A percentile compares a stretch with the other conserved stretches of the same genome.
These are phyloP conservation scores for Clarias laeviceps DNA, from an alignment of 2,797 vertebrate genomes.

Conservation along the genomic window DNA sequence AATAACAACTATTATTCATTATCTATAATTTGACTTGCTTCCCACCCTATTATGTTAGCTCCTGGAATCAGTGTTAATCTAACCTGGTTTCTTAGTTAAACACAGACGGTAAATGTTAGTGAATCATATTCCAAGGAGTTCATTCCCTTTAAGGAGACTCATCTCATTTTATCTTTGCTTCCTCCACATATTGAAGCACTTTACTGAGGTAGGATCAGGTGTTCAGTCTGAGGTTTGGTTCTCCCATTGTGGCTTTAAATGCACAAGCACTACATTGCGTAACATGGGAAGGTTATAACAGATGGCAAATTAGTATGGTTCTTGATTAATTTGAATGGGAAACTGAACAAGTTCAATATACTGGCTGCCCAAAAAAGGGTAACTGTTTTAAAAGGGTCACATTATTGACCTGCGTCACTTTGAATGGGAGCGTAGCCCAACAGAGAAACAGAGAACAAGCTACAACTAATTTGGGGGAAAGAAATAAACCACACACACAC, in stretches of 20 bases:
- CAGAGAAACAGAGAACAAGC: no score
- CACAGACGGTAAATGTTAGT: not conserved
- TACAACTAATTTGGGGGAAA: no score
- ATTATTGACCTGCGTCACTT: no score
- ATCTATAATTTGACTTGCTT: not conserved
- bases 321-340: not conserved
- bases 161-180: not conserved
- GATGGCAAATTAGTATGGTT: not conserved
- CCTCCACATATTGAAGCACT: not conserved
- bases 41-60: not conserved
- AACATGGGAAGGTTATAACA: not conserved
- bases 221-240: not conserved
- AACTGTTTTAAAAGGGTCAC: no score
- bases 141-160: not conserved
- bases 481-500: no score
- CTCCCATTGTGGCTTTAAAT: not conserved
- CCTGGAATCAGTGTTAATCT: not conserved
- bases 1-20: not conserved
- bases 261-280: not conserved
- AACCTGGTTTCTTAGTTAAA: not conserved
- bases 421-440: no score
- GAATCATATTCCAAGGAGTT: not conserved
- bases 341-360: no score
- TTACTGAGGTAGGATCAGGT: not conserved
- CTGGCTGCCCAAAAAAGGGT: no score